Evolutionary conservation across 2,797 vertebrate species (phyloP), one percentile per base, ranked within the genome.

Genomic region (Sebastes oblongus): DNA sequence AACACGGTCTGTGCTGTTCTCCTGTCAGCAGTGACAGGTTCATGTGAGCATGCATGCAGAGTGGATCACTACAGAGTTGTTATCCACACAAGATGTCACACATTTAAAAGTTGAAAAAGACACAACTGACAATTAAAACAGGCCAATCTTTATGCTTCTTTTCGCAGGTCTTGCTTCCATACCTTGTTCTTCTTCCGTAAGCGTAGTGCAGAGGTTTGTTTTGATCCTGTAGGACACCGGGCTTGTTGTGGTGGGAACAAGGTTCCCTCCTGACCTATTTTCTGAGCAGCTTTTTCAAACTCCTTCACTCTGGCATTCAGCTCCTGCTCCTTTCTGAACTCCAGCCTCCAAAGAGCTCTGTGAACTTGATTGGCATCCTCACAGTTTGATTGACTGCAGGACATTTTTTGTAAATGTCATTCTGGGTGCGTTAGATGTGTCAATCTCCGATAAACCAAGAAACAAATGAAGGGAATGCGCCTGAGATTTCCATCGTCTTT

Each of bases 191-290:
- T 68, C 71, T 66, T 61, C 67, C 22, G 72, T 73, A 75, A 76
- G 32, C 72, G 52, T 14, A 36, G 54, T 29, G 70, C 75, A 69
- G 52, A 65, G 59, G n/a, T 64, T 71, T 69, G 61, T 88, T 89
- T 69, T 76, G 67, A 84, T 86, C 82, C 66, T 85, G 82, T 52
- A 83, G 85, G 85, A 91, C 79, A 83, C 64, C 42, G 2, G 46
- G 59, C 72, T 80, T 83, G 76, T 86, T 88, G 60, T 72, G 69
- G 71, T 59, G 72, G 27, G 64, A 88, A 86, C 78, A 81, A 82
- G 72, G 34, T 78, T 89, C 80, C 78, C 81, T 77, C 58, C 79
- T 88, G 91, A 90, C 86, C 88, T 85, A 90, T 88, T 90, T 92
- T 87, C 82, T 60, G 73, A 79, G 72, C 39, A 69, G 74, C 64